These are phyloP conservation scores for Pangasius mekongensis DNA, from an alignment of 2,797 vertebrate genomes.

Conservation along the genomic window DNA sequence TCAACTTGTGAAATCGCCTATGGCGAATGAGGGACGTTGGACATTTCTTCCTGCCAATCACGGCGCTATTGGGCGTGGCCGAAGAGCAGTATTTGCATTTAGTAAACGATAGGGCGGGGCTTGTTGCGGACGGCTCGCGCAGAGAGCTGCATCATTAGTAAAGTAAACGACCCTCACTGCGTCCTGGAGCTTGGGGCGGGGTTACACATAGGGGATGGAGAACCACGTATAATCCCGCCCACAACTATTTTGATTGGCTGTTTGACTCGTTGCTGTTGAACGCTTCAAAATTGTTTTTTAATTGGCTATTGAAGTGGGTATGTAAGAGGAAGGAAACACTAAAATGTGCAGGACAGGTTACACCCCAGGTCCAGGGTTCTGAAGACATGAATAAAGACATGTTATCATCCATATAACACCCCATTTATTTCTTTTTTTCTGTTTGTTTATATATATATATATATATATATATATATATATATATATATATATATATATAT, in stretches of 20 bases:
- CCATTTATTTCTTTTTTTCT: too few species aligned
- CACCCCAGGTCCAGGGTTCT: too few species aligned
- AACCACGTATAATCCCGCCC: neutral
- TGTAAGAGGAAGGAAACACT: too few species aligned
- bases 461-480: too few species aligned
- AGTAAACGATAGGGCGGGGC: neutral
- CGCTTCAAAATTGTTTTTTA: too few species aligned
- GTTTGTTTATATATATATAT: too few species aligned
- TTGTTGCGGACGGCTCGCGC: neutral
- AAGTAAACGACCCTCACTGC: neutral
- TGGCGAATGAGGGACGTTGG: neutral
- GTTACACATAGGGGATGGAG: neutral
- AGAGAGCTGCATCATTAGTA: neutral
- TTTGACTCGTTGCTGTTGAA: neutral
- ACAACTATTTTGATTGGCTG: neutral
- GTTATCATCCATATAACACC: too few species aligned
- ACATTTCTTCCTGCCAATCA: neutral
- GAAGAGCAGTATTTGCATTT: neutral
- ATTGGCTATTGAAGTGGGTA: too few species aligned
- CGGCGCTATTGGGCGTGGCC: neutral
- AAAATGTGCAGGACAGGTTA: too few species aligned
- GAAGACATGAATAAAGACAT: too few species aligned
- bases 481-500: too few species aligned
- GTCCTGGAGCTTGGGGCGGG: neutral
- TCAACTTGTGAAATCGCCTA: neutral